Conservation (phyloP, 2,888 invertebrate genomes). For the Arge pagana region DNA sequence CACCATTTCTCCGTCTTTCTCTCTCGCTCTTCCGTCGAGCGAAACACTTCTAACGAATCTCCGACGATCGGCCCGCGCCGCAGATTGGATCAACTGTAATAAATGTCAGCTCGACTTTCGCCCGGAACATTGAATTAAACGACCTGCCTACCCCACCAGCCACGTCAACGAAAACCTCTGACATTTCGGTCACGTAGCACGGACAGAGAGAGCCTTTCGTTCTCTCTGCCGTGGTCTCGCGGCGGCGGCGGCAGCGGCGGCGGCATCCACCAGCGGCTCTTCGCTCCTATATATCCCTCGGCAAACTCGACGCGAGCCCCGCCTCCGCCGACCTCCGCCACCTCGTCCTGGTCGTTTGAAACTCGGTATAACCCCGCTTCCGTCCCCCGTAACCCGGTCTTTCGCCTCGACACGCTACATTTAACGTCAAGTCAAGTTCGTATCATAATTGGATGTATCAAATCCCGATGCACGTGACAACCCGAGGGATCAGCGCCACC, state of each 20-base stretch:
- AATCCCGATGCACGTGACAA: conserved; percentile 22
- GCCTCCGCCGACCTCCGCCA: no score
- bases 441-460: conserved; percentile 22
- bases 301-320: no score
- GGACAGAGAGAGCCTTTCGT: neutral
- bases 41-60: no score
- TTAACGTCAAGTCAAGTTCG: conserved; percentile 27
- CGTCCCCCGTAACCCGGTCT: conserved; percentile 10
- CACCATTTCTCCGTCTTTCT: no score
- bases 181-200: conserved; percentile 33
- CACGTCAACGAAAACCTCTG: conserved; percentile 21
- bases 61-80: no score
- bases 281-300: neutral
- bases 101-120: conserved; percentile 19
- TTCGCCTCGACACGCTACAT: conserved; percentile 27
- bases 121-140: conserved; percentile 33
- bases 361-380: conserved; percentile 10
- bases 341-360: neutral
- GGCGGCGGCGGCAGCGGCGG: conserved; percentile 5
- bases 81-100: conserved; percentile 18
- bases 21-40: no score
- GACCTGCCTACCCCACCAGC: conserved; percentile 24
- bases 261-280: neutral
- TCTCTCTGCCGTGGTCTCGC: conserved; percentile 19
- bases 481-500: conserved; percentile 19